Evolutionary conservation across 2,888 invertebrate species (phyloP).

Genomic region (Sclerodermus sp.): DNA sequence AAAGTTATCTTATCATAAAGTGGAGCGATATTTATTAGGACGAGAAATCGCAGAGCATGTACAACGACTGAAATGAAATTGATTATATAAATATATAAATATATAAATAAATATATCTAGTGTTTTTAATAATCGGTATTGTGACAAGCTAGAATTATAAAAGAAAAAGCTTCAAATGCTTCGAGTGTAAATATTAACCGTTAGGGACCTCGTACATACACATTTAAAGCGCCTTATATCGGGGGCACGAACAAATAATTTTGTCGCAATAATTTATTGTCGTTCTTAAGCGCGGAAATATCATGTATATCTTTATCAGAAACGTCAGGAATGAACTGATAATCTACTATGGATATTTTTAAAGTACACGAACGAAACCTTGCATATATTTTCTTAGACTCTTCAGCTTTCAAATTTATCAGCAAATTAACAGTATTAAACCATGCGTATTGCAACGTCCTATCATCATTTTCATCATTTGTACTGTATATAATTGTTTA

Average conservation of each 20-base stretch:
- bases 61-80: conserved; percentile 42
- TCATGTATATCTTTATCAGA: conserved; percentile 18
- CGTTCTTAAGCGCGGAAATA: conserved; percentile 15
- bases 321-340: conserved; percentile 16
- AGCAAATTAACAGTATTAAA: no score
- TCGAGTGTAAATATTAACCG: conserved; percentile 37
- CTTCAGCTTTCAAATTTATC: no score
- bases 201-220: conserved; percentile 31
- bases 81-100: no score
- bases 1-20: no score
- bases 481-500: no score
- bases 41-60: conserved; percentile 25
- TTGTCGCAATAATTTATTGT: conserved; percentile 31
- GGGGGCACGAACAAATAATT: conserved; percentile 36
- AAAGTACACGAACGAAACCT: no score
- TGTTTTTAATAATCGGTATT: conserved; percentile 37
- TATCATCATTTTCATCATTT: no score
- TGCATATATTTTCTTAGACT: no score
- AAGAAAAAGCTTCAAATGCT: conserved; percentile 41
- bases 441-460: no score
- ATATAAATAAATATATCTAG: conserved; percentile 24
- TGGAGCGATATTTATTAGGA: no score
- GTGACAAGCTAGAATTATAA: conserved; percentile 32
- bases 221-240: conserved; percentile 31
- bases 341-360: background rate